Percentiles rank a stretch among this genome's conserved stretches.
Evolutionary conservation across 2,888 invertebrate species (phyloP).

Genomic region (Dioctria rufipes): DNA sequence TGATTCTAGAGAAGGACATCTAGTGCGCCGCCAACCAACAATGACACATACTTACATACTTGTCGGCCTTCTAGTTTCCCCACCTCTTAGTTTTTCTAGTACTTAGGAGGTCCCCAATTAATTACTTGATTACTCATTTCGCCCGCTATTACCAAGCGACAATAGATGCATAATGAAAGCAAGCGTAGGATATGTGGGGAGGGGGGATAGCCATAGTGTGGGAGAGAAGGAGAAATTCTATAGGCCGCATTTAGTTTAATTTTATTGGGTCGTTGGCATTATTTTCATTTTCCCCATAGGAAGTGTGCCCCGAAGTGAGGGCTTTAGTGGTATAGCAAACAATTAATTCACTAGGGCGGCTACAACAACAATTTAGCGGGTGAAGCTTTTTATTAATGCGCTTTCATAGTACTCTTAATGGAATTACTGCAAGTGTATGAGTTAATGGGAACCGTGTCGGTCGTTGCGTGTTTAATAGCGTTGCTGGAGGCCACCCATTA

Average conservation of each 20-base stretch:
- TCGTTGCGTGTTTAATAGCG: no score
- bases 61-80: not conserved
- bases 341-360: conserved; percentile 22
- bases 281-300: not conserved
- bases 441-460: conserved; percentile 11
- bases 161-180: no score
- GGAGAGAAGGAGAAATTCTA: not conserved
- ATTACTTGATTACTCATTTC: conserved; percentile 37
- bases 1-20: not conserved
- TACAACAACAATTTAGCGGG: not conserved
- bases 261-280: conserved; percentile 17
- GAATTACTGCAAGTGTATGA: conserved; percentile 27
- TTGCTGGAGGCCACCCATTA: not conserved
- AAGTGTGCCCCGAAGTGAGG: not conserved
- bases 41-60: no score
- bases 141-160: conserved; percentile 4
- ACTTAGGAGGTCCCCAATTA: conserved; percentile 3
- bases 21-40: not conserved
- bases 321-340: conserved; percentile 10
- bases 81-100: not conserved
- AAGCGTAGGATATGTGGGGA: not conserved
- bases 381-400: conserved; percentile 8
- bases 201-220: no score
- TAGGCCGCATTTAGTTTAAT: conserved; percentile 1
- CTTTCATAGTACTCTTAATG: conserved; percentile 15